Percentiles rank a stretch among this genome's conserved stretches.
These are phyloP conservation scores for Lathamus discolor DNA, from an alignment of 2,113 vertebrate species.

Conservation along the genomic window DNA sequence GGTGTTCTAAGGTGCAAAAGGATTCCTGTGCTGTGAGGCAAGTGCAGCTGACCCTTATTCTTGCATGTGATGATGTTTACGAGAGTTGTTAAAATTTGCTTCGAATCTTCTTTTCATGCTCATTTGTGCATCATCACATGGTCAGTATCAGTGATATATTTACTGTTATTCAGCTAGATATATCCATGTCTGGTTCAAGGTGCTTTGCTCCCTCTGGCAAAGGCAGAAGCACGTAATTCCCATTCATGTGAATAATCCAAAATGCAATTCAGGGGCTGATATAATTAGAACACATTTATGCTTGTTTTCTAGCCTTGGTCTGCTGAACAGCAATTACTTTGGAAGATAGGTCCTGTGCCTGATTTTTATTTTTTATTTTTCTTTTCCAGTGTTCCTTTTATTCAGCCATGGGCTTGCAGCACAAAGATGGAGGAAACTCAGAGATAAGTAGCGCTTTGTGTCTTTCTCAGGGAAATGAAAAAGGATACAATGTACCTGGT, in stretches of 20 bases:
- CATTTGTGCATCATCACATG: background rate
- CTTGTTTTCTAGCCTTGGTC: constrained; percentile 68
- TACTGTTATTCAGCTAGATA: constrained; percentile 12
- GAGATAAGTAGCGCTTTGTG: background rate
- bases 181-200: constrained; percentile 61
- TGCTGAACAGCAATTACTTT: constrained; percentile 57
- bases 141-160: background rate
- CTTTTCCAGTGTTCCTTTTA: background rate
- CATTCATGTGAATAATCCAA: constrained; percentile 49
- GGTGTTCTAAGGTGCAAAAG: background rate
- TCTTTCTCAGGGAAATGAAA: constrained; percentile 17
- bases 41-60: background rate
- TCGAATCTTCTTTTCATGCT: background rate
- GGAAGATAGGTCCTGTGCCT: too few relatives aligned
- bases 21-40: background rate
- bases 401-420: background rate
- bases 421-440: constrained; percentile 17
- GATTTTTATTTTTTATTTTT: background rate
- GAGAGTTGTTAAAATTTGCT: background rate
- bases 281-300: constrained; percentile 68
- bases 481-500: background rate
- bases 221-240: constrained; percentile 44
- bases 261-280: constrained; percentile 47
- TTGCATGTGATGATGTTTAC: background rate
- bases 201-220: constrained; percentile 56